These are phyloP conservation scores for Sitta europaea DNA, from an alignment of 2,113 vertebrate genomes.

Conservation along the genomic window DNA sequence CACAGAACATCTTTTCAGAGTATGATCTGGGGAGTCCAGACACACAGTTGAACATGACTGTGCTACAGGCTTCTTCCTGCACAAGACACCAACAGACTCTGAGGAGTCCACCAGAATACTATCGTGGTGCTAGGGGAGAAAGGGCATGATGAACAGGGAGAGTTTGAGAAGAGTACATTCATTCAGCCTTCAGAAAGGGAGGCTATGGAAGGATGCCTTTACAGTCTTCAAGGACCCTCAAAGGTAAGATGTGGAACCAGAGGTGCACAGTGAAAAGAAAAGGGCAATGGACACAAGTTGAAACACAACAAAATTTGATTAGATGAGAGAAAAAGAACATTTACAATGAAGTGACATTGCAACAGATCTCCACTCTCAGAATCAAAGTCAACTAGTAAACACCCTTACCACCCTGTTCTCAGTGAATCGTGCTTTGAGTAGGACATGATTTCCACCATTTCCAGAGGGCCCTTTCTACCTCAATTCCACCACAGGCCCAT, in stretches of 20 bases:
- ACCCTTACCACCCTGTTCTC: not conserved
- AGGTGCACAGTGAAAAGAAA: not conserved
- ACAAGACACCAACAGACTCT: not conserved
- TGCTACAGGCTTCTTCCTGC: not conserved
- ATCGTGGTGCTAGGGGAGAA: not conserved
- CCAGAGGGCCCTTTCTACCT: not conserved
- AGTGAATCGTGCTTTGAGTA: not conserved
- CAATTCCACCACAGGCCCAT: not conserved
- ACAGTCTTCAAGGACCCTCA: not conserved
- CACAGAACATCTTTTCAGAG: not conserved
- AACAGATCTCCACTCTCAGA: not conserved
- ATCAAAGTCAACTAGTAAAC: not conserved
- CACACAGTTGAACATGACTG: not conserved
- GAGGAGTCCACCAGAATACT: not conserved
- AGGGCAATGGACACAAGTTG: not conserved
- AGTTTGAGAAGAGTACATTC: not conserved
- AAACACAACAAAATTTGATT: not conserved
- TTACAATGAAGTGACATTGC: not conserved
- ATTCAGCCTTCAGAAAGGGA: not conserved
- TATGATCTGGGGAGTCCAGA: not conserved
- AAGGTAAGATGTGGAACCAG: not conserved
- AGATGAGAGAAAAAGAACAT: not conserved
- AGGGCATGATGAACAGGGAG: not conserved
- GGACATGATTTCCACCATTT: not conserved
- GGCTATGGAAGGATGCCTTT: not conserved